Conservation (phyloP, 2,797 vertebrate species). For the Cheirogaleus major region DNA sequence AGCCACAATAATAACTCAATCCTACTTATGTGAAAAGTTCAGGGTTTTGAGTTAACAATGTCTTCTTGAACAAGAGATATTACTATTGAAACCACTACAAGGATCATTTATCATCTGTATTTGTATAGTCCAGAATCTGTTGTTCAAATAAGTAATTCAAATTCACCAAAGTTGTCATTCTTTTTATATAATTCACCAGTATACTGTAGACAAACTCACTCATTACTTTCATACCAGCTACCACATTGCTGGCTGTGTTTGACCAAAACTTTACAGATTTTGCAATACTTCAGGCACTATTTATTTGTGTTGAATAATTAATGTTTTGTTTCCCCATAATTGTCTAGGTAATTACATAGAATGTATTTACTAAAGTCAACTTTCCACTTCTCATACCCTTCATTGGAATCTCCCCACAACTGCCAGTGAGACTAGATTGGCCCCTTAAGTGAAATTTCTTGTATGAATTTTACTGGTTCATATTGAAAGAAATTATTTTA, state of each 20-base stretch:
- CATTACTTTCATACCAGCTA: background rate
- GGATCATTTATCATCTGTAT: background rate
- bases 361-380: background rate
- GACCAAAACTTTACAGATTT: background rate
- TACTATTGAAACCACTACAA: background rate
- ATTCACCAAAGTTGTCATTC: background rate
- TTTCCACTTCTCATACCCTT: background rate
- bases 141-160: constrained; percentile 40
- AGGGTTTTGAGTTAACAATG: background rate
- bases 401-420: background rate
- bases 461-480: background rate
- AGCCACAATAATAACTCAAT: constrained; percentile 5
- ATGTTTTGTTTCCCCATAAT: background rate
- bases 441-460: background rate
- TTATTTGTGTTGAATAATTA: background rate
- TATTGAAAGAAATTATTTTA: background rate
- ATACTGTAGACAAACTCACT: background rate
- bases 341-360: background rate
- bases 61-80: background rate
- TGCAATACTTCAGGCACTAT: background rate
- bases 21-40: background rate
- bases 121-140: background rate
- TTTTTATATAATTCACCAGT: background rate
- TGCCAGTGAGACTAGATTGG: background rate
- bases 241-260: background rate